These are phyloP conservation scores for Malurus alboscapulatus DNA, from an alignment of 2,113 vertebrate genomes.

Conservation along the genomic window DNA sequence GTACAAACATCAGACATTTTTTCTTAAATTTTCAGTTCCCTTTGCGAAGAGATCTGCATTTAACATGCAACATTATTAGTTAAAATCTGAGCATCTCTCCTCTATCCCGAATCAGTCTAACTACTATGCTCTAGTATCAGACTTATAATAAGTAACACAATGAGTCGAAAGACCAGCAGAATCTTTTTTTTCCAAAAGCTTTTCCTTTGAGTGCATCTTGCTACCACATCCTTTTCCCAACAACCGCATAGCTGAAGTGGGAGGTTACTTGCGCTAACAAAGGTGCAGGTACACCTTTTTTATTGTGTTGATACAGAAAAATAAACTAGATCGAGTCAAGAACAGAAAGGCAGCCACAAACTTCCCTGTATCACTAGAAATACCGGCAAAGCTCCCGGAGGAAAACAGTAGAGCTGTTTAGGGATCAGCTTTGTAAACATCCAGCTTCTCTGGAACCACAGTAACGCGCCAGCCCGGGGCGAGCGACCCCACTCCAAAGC, in stretches of 20 bases:
- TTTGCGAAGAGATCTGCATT: background rate
- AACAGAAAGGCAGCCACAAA: background rate
- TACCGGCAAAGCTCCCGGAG: background rate
- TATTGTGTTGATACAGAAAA: background rate
- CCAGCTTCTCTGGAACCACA: background rate
- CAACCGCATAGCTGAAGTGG: background rate
- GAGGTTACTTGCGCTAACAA: background rate
- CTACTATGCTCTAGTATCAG: background rate
- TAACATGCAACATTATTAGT: background rate
- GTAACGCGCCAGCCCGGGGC: background rate
- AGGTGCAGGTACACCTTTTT: background rate
- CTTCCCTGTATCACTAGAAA: background rate
- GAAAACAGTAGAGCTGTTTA: background rate
- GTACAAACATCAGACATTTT: background rate
- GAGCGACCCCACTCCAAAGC: background rate
- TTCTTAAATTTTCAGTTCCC: slow-evolving; percentile 24
- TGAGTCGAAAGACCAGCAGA: background rate
- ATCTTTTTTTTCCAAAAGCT: background rate
- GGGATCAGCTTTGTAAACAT: background rate
- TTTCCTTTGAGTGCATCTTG: background rate
- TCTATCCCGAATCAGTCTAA: background rate
- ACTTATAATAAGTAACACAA: background rate
- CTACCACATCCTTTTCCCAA: too few relatives aligned
- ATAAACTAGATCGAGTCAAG: background rate
- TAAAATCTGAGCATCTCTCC: background rate